Base-by-base conservation (phyloP, 2,888 invertebrate genomes). In the Agonopterix subpropinquella region DNA sequence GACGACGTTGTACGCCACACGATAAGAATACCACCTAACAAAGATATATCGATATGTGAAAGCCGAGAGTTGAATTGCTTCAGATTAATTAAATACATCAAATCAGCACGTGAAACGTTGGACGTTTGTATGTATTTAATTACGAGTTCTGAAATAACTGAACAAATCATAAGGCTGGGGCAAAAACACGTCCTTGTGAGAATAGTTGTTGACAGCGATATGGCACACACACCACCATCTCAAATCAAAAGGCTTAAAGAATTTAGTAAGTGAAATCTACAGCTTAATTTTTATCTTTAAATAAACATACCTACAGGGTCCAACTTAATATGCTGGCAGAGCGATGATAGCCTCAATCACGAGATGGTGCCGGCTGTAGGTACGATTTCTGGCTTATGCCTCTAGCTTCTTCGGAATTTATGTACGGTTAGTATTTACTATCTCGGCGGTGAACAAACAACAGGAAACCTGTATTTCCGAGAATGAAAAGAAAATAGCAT, bases 111-210 rank as follows among this genome's bases (percentile, higher is more conserved):
- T 58, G 88, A 88, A 64, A 88, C 88, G 1, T 63, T 88, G 13
- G 88, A 88, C 54, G 86, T 88, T 45, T 88, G 88, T 64, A 88
- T 88, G 88, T 88, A 88, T 70, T 73, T 88, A 53, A 86, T 88
- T 55, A 88, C 88, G 36, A 88, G 88, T 59, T 74, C 61, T 55
- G 86, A 88, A 70, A 88, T 88, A 52, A 70, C 80, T 41, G 88
- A 88, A 64, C 83, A 85, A 64, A 83, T 88, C 35, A 82, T 88
- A 58, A 71, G 84, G 54, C 61, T 88, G 58, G 88, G 88, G 62
- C 83, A 87, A 55, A 83, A 77, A 68, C 87, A 87, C 59, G 76
- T 88, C 58, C 62, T 86, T 59, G 82, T 88, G 50, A 75, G 88
- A 68, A 80, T 88, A 62, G 68, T 88, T 50, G 87, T 86, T 62